These are phyloP conservation scores for Gila orcuttii DNA, from an alignment of 2,113 vertebrate genomes.

Conservation along the genomic window DNA sequence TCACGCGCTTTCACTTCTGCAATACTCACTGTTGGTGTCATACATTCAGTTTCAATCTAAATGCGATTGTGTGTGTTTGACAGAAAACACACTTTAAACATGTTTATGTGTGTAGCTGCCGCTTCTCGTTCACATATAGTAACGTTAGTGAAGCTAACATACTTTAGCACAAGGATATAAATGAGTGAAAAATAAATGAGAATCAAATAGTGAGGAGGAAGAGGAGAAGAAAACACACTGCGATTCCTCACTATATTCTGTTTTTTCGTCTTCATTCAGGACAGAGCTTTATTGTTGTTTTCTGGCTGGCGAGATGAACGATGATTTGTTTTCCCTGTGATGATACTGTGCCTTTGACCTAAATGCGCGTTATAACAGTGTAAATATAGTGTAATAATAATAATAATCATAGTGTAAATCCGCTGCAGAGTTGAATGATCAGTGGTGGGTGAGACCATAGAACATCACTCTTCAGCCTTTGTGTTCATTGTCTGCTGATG, in stretches of 20 bases:
- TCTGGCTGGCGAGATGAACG: neutral
- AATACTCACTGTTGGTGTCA: neutral
- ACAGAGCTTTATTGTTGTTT: neutral
- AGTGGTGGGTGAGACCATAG: neutral
- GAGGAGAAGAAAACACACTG: neutral
- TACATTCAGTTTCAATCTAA: conserved; percentile 1
- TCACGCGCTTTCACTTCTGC: conserved; percentile 29
- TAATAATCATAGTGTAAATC: neutral
- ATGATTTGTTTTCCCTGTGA: neutral
- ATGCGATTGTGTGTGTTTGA: neutral
- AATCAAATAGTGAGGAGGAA: neutral
- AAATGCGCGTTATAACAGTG: neutral
- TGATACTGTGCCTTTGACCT: neutral
- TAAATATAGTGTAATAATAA: neutral
- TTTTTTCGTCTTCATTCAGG: neutral
- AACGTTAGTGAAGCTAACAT: neutral
- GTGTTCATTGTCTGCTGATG: conserved; percentile 38
- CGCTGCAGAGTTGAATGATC: neutral
- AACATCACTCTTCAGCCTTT: conserved; percentile 19
- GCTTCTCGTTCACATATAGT: neutral
- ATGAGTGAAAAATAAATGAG: conserved; percentile 3
- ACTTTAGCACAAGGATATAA: neutral
- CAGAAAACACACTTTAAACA: neutral
- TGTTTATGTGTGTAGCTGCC: neutral
- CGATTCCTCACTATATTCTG: neutral